phyloP scores from a whole-genome alignment of 1,140 invertebrate species.

The Trachelipus rathkii region DNA sequence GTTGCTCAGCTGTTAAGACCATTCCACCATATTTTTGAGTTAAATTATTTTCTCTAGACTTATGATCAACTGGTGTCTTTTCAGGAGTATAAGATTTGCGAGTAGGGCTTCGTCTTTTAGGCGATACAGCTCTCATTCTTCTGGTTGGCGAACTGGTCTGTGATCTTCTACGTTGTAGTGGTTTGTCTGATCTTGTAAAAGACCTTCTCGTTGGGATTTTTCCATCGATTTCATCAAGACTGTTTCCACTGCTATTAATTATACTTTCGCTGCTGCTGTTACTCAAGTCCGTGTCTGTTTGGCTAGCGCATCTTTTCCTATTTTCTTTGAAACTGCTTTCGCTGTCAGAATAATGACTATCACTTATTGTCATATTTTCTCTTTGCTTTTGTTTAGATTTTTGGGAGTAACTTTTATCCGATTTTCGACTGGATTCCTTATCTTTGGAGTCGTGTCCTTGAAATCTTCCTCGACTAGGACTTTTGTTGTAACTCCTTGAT shows the following conservation, averaged over 20 bases:
- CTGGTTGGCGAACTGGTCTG: not conserved
- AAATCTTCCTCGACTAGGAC: not conserved
- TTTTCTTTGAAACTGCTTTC: not conserved
- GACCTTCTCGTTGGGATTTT: not conserved
- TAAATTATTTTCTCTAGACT: not conserved
- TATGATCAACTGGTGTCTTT: not conserved
- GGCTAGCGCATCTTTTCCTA: not conserved
- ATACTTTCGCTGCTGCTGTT: not conserved
- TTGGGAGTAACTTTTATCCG: not conserved
- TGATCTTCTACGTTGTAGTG: not conserved
- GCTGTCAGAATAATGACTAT: not conserved
- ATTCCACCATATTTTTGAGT: conserved; percentile 19
- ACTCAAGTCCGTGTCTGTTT: not conserved
- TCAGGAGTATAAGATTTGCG: conserved; percentile 23
- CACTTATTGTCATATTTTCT: not conserved
- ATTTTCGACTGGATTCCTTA: not conserved
- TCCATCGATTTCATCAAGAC: not conserved
- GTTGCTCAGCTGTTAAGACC: conserved; percentile 37
- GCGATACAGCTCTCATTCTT: not conserved
- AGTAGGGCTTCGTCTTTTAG: conserved; percentile 21
- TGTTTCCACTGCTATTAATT: no score
- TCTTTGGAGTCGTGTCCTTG: not conserved
- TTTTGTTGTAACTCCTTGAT: not conserved
- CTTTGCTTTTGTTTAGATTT: not conserved
- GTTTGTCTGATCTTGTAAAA: not conserved